Evolutionary conservation across 2,797 vertebrate species (phyloP).

Genomic region (Merluccius polli): DNA sequence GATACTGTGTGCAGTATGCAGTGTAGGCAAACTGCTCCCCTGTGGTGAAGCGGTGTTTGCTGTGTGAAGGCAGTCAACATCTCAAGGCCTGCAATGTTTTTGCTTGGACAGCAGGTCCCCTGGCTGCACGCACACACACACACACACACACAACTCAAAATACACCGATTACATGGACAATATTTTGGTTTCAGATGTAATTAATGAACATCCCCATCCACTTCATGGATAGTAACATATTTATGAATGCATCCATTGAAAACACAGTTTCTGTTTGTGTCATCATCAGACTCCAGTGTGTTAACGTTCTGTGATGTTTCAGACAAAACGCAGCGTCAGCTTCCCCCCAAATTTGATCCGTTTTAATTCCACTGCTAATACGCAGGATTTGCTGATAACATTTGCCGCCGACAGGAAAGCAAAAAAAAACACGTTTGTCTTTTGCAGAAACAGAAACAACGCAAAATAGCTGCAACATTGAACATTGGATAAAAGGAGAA

Average conservation of each 20-base stretch:
- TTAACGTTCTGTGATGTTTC: not conserved
- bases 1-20: not conserved
- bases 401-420: conserved; percentile 22
- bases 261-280: not conserved
- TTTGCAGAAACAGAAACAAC: conserved; percentile 14
- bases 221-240: not conserved
- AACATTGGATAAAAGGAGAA: conserved; percentile 12
- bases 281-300: conserved; percentile 1
- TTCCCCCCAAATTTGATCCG: not conserved
- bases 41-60: not conserved
- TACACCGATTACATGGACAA: not conserved
- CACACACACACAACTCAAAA: not conserved
- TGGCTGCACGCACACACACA: not conserved
- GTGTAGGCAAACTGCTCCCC: not conserved
- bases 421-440: conserved; percentile 21
- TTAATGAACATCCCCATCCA: not conserved
- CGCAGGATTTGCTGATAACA: conserved; percentile 9
- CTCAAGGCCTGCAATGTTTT: not conserved
- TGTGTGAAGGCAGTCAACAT: not conserved
- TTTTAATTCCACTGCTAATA: not conserved
- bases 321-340: not conserved
- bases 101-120: not conserved
- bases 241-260: not conserved
- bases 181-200: not conserved
- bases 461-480: conserved; percentile 12